phyloP scores from a whole-genome alignment of 2,797 vertebrate species.

The Sarcoramphus papa region DNA sequence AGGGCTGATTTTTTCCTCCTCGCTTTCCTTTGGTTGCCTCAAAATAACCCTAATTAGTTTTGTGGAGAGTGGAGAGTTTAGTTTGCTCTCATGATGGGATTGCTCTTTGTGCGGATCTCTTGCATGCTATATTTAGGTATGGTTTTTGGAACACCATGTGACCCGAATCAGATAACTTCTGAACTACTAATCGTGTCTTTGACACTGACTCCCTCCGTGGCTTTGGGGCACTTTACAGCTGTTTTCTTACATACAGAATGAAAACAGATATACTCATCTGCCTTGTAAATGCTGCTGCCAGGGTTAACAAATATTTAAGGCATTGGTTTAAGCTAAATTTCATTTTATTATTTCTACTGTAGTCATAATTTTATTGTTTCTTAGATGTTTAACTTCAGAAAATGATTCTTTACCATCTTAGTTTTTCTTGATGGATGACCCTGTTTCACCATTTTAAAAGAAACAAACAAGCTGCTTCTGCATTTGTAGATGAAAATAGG shows the following conservation, averaged over 20 bases:
- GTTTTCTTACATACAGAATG: neutral
- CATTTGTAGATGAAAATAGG: neutral
- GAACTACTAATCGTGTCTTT: constrained; percentile 56
- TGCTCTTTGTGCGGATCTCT: constrained; percentile 48
- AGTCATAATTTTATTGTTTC: neutral
- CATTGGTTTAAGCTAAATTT: neutral
- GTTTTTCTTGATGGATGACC: neutral
- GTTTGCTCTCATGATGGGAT: constrained; percentile 51
- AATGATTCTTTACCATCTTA: neutral
- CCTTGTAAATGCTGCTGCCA: neutral
- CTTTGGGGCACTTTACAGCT: constrained; percentile 37
- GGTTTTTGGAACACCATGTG: constrained; percentile 64
- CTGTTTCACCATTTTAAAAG: neutral
- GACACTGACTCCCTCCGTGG: neutral
- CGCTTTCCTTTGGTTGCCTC: constrained; percentile 5
- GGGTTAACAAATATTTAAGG: neutral
- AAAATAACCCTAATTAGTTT: constrained; percentile 60
- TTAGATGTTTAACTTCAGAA: neutral
- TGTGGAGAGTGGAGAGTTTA: constrained; percentile 47
- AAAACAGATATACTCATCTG: neutral
- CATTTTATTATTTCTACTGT: neutral
- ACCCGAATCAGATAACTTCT: constrained; percentile 63
- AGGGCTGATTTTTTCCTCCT: neutral
- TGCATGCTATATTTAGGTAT: constrained; percentile 59
- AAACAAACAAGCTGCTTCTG: neutral